Conservation (phyloP, 1,140 invertebrate genomes). For the Ostrea edulis region DNA sequence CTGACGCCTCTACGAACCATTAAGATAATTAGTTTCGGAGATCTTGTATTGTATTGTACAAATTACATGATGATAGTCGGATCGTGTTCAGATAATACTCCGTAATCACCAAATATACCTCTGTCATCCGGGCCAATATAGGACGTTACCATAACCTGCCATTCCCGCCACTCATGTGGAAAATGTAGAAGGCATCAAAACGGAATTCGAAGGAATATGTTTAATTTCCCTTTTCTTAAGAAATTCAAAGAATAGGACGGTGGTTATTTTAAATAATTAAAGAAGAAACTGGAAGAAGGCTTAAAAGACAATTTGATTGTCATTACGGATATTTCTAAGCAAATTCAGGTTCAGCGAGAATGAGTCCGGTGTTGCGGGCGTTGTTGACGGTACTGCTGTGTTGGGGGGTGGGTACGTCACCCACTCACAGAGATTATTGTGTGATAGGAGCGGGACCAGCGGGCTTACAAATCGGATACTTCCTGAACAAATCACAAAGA, state of each 20-base stretch:
- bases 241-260: neutral
- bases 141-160: neutral
- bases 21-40: conserved; percentile 22
- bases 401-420: neutral
- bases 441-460: conserved; percentile 79
- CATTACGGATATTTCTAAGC: no score
- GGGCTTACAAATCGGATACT: conserved; percentile 79
- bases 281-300: neutral
- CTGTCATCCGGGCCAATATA: neutral
- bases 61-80: conserved; percentile 23
- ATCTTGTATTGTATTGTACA: conserved; percentile 16
- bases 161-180: no score
- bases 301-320: no score
- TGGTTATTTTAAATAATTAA: no score
- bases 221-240: neutral
- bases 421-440: conserved; percentile 74
- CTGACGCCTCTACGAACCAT: neutral
- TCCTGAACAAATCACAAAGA: conserved; percentile 71
- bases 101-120: neutral
- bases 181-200: no score
- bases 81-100: neutral
- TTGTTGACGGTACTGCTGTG: neutral
- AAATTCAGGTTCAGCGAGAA: no score
- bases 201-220: neutral
- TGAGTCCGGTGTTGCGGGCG: neutral